phyloP scores from a whole-genome alignment of 1,140 invertebrate species.

The Spodoptera frugiperda region DNA sequence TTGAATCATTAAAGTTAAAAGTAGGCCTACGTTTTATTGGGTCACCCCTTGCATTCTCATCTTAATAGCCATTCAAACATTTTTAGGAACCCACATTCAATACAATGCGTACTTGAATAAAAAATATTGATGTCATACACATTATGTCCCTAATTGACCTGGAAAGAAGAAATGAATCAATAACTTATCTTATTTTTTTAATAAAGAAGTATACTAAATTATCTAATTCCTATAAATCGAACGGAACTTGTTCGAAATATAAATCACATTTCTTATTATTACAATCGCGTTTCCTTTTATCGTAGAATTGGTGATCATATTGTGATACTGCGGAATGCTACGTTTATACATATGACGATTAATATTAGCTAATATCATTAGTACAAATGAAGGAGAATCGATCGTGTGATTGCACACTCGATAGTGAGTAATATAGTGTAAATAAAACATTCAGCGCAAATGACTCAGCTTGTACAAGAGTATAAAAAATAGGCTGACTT shows the following conservation, averaged over 20 bases:
- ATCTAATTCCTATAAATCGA: not conserved
- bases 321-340: not conserved
- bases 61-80: not conserved
- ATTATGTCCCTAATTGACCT: not conserved
- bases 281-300: slow-evolving; percentile 28
- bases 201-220: not conserved
- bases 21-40: slow-evolving; percentile 10
- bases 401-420: slow-evolving; percentile 26
- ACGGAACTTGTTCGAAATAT: not conserved
- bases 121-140: not conserved
- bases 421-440: slow-evolving; percentile 32
- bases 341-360: not conserved
- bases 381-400: not conserved
- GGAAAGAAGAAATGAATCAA: not conserved
- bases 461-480: slow-evolving; percentile 1
- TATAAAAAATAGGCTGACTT: too few relatives aligned
- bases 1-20: slow-evolving; percentile 25
- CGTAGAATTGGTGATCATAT: not conserved
- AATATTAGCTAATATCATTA: not conserved
- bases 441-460: slow-evolving; percentile 12
- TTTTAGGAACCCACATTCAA: not conserved
- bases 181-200: not conserved
- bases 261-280: slow-evolving; percentile 6
- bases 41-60: slow-evolving; percentile 1
- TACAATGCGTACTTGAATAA: too few relatives aligned